Evolutionary conservation across 2,888 invertebrate species (phyloP).

Genomic region (Synanthedon tipuliformis): DNA sequence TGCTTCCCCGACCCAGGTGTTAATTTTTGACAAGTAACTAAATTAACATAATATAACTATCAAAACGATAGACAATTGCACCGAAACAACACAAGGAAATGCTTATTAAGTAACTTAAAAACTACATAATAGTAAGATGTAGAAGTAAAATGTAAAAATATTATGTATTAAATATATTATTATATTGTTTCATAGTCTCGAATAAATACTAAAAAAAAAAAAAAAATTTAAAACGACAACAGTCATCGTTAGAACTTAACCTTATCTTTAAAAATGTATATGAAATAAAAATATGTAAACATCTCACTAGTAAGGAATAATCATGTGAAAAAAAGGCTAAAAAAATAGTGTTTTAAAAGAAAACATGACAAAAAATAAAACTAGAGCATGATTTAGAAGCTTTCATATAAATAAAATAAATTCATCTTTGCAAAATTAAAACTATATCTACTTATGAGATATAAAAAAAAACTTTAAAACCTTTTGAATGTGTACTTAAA

Average conservation of each 20-base stretch:
- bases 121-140: conserved; percentile 7
- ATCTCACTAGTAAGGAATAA: conserved; percentile 48
- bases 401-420: no score
- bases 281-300: conserved; percentile 4
- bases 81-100: conserved; percentile 49
- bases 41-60: conserved; percentile 7
- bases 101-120: conserved; percentile 36
- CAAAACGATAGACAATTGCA: conserved; percentile 53
- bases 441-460: no score
- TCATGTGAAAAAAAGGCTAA: conserved; percentile 28
- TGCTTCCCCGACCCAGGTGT: conserved; percentile 9
- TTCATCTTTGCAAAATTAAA: no score
- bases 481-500: no score
- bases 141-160: background rate
- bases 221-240: background rate
- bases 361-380: conserved; percentile 23
- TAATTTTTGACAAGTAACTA: conserved; percentile 6
- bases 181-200: conserved; percentile 39
- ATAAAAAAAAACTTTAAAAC: no score
- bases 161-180: background rate
- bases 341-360: conserved; percentile 31
- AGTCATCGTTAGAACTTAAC: conserved; percentile 18
- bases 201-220: conserved; percentile 33
- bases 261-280: conserved; percentile 16
- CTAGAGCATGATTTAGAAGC: background rate